Percentiles rank a stretch among this genome's conserved stretches.
Evolutionary conservation across 2,888 invertebrate species (phyloP).

Genomic region (Lepidonotus clava): DNA sequence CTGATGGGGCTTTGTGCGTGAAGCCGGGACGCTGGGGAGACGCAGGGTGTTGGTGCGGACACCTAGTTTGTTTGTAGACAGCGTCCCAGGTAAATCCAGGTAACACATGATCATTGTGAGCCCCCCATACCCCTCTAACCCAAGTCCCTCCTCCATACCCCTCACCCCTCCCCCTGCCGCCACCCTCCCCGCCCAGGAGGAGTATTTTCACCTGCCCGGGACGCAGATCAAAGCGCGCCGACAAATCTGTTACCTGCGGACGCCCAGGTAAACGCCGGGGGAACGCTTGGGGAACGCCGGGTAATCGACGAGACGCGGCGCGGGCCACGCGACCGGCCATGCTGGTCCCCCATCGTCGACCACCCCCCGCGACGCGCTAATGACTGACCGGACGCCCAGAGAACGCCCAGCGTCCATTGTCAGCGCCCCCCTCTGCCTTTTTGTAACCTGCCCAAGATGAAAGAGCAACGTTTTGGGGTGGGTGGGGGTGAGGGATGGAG

Average conservation of each 20-base stretch:
- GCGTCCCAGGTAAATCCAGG: not conserved
- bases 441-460: not conserved
- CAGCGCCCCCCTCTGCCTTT: not conserved
- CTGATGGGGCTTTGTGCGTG: not conserved
- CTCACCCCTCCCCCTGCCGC: not conserved
- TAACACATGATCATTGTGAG: conserved; percentile 14
- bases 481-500: not conserved
- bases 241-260: conserved; percentile 15
- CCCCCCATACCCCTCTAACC: not conserved
- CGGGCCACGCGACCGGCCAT: conserved; percentile 13
- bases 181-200: not conserved
- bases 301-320: not conserved
- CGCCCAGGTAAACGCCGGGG: not conserved
- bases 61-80: not conserved
- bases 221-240: not conserved
- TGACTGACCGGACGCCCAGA: not conserved
- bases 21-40: not conserved
- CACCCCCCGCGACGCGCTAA: not conserved
- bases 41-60: not conserved
- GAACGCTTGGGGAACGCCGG: not conserved
- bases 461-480: not conserved
- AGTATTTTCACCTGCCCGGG: not conserved
- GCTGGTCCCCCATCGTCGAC: not conserved
- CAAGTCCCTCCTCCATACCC: not conserved
- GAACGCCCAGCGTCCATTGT: not conserved